phyloP scores from a whole-genome alignment of 1,140 invertebrate genomes.

The Chironomus tepperi region DNA sequence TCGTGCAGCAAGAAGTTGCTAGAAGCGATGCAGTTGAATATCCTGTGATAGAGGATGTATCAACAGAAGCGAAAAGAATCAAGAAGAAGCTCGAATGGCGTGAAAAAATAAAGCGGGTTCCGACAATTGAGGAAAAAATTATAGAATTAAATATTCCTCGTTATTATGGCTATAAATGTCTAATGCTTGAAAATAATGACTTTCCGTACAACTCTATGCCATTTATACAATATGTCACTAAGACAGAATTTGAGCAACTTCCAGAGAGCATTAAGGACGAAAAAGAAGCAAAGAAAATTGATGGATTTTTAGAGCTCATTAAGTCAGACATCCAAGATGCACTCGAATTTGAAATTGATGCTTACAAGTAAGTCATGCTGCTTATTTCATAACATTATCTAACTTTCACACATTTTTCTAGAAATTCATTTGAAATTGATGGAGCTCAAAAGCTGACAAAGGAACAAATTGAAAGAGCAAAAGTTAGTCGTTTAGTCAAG shows the following conservation, averaged over 20 bases:
- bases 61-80: slow-evolving; percentile 37
- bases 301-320: slow-evolving; percentile 42
- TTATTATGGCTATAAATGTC: slow-evolving; percentile 64
- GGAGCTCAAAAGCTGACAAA: neutral
- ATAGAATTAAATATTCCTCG: slow-evolving; percentile 68
- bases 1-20: neutral
- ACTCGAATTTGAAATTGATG: slow-evolving; percentile 47
- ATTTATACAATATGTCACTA: slow-evolving; percentile 59
- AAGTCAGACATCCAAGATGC: slow-evolving; percentile 50
- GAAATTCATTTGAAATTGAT: neutral
- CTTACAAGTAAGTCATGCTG: slow-evolving; percentile 43
- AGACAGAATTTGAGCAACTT: slow-evolving; percentile 51
- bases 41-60: slow-evolving; percentile 51
- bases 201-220: slow-evolving; percentile 58
- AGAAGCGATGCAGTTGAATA: slow-evolving; percentile 39
- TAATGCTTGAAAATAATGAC: slow-evolving; percentile 49
- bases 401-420: neutral
- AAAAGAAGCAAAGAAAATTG: slow-evolving; percentile 37
- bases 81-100: slow-evolving; percentile 42
- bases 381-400: neutral
- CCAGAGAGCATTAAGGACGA: slow-evolving; percentile 48
- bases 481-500: slow-evolving; percentile 46
- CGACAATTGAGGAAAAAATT: slow-evolving; percentile 73
- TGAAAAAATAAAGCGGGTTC: slow-evolving; percentile 51
- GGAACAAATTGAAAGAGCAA: slow-evolving; percentile 32